Evolutionary conservation across 2,113 vertebrate species (phyloP), one percentile per base, ranked within the genome.

Genomic region (Anser cygnoides): DNA sequence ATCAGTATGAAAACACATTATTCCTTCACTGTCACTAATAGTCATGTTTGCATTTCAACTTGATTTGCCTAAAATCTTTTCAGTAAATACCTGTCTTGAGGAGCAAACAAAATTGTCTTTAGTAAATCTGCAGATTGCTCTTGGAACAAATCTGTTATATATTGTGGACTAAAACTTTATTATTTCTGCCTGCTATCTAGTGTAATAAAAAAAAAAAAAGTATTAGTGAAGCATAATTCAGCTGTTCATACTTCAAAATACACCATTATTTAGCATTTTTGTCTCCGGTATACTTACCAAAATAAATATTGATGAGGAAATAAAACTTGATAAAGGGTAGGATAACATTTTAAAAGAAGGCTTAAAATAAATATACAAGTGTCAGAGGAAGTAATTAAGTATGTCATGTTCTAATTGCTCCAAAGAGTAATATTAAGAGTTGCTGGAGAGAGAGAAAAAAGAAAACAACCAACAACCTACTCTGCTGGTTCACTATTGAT

Each of bases 81-180:
- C 33, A 76, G 2, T 85, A 71, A 91, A 91, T 50, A 87, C 11
- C 19, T 7, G 9, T 89, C 13, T 52, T 86, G 67, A 52, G 71
- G 50, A 77, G 55, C 39, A 84, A 77, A 52, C 31, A 92, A 33
- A 87, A 89, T 59, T 90, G 55, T 33, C 49, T 81, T 35, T 20
- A 95, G 43, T 88, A 90, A 90, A 96, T 92, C 65, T 75, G 43
- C 29, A 66, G 7, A 84, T 81, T 72, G 22, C 68, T 79, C 73
- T 90, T 49, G 57, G 85, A 84, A 75, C 57, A 74, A 62, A 84
- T 84, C 63, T 90, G 37, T 84, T 75, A 2, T 43, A 39, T 33
- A 20, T 81, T 86, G 71, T 89, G 63, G 72, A 89, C 76, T 92
- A 78, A 87, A 84, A 54, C 31, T 39, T 13, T 58, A 13, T 80